Evolutionary conservation across 1,140 invertebrate species (phyloP).

Genomic region (Acyrthosiphon pisum): DNA sequence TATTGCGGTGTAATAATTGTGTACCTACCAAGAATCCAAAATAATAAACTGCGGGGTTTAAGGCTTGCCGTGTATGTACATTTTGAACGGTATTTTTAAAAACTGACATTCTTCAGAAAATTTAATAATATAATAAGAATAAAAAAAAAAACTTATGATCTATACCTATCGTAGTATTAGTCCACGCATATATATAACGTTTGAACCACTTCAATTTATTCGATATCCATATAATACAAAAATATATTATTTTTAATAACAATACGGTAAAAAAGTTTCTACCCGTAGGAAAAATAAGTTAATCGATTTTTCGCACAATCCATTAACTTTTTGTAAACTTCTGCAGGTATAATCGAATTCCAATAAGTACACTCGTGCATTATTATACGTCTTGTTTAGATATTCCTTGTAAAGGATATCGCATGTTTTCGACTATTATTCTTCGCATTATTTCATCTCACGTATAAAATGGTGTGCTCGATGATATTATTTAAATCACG

Average conservation of each 20-base stretch:
- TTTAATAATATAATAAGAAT: not conserved
- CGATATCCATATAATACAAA: not conserved
- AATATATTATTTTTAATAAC: not conserved
- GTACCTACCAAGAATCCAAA: not conserved
- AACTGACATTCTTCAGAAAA: not conserved
- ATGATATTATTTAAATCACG: not conserved
- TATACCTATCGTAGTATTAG: not conserved
- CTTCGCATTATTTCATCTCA: not conserved
- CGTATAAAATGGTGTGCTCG: not conserved
- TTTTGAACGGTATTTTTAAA: not conserved
- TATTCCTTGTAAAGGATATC: not conserved
- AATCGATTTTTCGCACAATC: not conserved
- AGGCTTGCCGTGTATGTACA: not conserved
- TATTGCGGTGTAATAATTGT: not conserved
- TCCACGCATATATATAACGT: not conserved
- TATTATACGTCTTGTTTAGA: not conserved
- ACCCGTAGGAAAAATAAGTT: not conserved
- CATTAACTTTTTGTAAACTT: not conserved
- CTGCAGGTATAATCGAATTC: not conserved
- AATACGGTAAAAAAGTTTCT: not conserved
- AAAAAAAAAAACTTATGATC: not conserved
- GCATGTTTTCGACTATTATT: not conserved
- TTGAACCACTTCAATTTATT: conserved; percentile 11
- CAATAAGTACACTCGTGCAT: not conserved
- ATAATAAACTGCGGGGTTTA: not conserved